These are phyloP conservation scores for Parasteatoda lunata DNA, from an alignment of 2,888 invertebrate species.

Conservation along the genomic window DNA sequence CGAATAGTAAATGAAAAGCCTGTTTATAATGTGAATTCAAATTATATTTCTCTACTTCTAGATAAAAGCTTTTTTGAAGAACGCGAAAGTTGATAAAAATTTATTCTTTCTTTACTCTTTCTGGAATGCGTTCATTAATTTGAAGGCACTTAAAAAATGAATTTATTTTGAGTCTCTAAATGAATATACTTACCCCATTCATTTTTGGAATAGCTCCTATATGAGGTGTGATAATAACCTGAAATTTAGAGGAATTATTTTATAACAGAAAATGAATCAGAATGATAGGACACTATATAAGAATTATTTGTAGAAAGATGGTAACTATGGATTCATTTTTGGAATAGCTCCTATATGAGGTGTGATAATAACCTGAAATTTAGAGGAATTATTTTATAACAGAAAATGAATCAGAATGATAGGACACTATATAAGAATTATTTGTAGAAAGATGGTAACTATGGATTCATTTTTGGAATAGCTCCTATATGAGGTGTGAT, in stretches of 20 bases:
- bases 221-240: constrained; percentile 74
- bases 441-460: too few species aligned
- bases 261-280: too few species aligned
- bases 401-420: too few species aligned
- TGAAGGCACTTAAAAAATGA: background rate
- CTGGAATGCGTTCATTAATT: background rate
- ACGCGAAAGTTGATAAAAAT: too few species aligned
- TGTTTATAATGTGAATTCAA: background rate
- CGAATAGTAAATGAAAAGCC: background rate
- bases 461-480: constrained; percentile 73
- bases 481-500: constrained; percentile 76
- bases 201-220: constrained; percentile 75
- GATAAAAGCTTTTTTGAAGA: background rate
- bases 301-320: too few species aligned
- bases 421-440: too few species aligned
- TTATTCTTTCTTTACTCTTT: too few species aligned
- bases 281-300: too few species aligned
- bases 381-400: too few species aligned
- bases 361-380: constrained; percentile 71
- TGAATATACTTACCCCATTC: constrained; percentile 73
- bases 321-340: constrained; percentile 73
- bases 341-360: constrained; percentile 76
- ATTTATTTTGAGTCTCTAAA: background rate
- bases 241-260: constrained; percentile 45
- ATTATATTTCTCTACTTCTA: background rate